phyloP scores from a whole-genome alignment of 2,888 invertebrate species.

The Spodoptera littoralis region DNA sequence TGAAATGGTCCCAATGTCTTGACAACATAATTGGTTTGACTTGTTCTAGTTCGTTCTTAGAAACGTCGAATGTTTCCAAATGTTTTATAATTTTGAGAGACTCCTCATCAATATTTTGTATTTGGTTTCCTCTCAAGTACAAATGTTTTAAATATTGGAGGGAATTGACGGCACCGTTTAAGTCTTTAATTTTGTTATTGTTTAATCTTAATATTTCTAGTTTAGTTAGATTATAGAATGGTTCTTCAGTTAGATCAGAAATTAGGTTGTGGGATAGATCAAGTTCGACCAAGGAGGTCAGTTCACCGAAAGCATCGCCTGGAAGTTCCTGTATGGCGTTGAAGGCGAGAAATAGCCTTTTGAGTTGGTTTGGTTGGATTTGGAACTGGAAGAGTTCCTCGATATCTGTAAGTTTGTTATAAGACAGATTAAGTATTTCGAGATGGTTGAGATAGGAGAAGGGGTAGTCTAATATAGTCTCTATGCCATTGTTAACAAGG shows the following conservation, averaged over 20 bases:
- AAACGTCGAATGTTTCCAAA: slow-evolving; percentile 81
- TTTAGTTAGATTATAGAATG: slow-evolving; percentile 74
- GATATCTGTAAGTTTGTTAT: slow-evolving; percentile 70
- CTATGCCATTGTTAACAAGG: slow-evolving; percentile 67
- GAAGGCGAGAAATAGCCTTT: slow-evolving; percentile 66
- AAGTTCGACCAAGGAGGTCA: slow-evolving; percentile 71
- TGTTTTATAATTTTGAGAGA: slow-evolving; percentile 77
- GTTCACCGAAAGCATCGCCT: slow-evolving; percentile 68
- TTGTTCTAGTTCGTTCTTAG: slow-evolving; percentile 72
- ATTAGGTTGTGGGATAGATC: slow-evolving; percentile 78
- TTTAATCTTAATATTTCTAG: slow-evolving; percentile 72
- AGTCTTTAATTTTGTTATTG: slow-evolving; percentile 75
- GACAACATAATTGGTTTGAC: slow-evolving; percentile 73
- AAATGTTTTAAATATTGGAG: slow-evolving; percentile 75
- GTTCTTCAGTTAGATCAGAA: slow-evolving; percentile 71
- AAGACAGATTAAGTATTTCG: slow-evolving; percentile 72
- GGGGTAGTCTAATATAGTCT: slow-evolving; percentile 65
- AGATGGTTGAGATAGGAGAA: slow-evolving; percentile 70
- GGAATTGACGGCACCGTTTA: slow-evolving; percentile 80
- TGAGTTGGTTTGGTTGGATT: slow-evolving; percentile 68
- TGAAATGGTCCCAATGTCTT: slow-evolving; percentile 79
- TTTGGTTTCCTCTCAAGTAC: slow-evolving; percentile 73
- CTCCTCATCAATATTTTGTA: slow-evolving; percentile 72
- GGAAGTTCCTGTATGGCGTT: slow-evolving; percentile 71
- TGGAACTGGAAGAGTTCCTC: slow-evolving; percentile 74